phyloP scores from a whole-genome alignment of 2,113 vertebrate genomes.

The Erythrolamprus reginae region DNA sequence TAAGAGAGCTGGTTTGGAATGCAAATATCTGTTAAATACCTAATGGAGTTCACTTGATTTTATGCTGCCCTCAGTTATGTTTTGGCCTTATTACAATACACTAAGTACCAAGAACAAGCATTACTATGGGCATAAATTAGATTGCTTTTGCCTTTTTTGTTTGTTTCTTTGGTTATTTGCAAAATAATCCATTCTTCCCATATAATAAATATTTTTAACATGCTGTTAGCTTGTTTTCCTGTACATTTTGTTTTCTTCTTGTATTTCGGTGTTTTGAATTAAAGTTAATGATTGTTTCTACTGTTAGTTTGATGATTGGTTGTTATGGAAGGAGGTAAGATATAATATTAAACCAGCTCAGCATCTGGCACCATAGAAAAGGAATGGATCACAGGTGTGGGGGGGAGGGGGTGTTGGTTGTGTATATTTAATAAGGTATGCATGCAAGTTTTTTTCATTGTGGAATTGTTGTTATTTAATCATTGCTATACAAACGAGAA shows the following conservation, averaged over 20 bases:
- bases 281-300: conserved; percentile 1
- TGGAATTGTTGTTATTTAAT: neutral
- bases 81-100: conserved; percentile 28
- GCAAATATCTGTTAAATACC: conserved; percentile 28
- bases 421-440: neutral
- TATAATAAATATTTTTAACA: neutral
- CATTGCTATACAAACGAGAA: neutral
- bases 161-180: neutral
- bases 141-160: neutral
- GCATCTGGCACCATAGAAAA: neutral
- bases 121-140: conserved; percentile 35
- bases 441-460: neutral
- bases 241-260: neutral
- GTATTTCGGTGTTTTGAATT: neutral
- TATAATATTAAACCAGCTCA: neutral
- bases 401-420: no score
- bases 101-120: conserved; percentile 12
- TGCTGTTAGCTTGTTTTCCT: neutral
- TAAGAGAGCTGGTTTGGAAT: conserved; percentile 48
- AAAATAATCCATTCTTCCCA: neutral
- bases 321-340: neutral
- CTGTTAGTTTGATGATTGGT: neutral
- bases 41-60: conserved; percentile 27
- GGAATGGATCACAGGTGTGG: neutral
- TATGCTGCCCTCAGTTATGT: conserved; percentile 27